Evolutionary conservation across 1,140 invertebrate species (phyloP), one percentile per base, ranked within the genome.

Genomic region (Theocolax elegans): DNA sequence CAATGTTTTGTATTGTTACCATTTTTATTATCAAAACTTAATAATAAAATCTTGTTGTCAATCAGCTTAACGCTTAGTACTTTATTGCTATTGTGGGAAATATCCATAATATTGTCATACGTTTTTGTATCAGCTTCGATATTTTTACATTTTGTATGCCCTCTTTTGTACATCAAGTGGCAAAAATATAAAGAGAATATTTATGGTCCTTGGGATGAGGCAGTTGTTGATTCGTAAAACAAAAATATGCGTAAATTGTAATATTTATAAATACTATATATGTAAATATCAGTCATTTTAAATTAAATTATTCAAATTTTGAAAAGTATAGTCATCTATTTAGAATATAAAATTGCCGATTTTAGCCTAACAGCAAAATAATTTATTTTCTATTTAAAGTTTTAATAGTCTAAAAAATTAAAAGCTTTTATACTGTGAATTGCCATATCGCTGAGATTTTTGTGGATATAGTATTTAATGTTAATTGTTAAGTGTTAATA

Each of bases 151-250:
- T 83, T 92, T 51, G 82, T 93, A 49, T 97, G 94, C 83, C 95
- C 96, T 6, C 77, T 89, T 8, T 91, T 91, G 85, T 95, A 96
- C 84, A 89, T 96, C 1, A 86, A 81, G 62, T 92, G 93, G 83
- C 94, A 97, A 77, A 91, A 88, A 49, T 91, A 92, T 78, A 98
- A 98, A 86, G 92, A 95, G 83, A 97, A 96, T 83, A 97, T 97
- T 75, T 93, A 97, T 85, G 96, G 96, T 1, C 96, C 96, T 6
- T 98, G 96, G 96, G 96, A 97, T 86, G 96, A 97, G 81, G 95
- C 95, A 44, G 87, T 94, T 13, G 84, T 89, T 67, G 75, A 78
- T 63, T 78, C 79, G 27, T 81, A 73, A 70, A 23, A 60, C 53
- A 38, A 65, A 53, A 58, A 59, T 19, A 48, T 67, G 27, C 29